A percentile compares a stretch with the other conserved stretches of the same genome.
Conservation (phyloP, 2,888 invertebrate species). For the Sthenelais limicola region DNA sequence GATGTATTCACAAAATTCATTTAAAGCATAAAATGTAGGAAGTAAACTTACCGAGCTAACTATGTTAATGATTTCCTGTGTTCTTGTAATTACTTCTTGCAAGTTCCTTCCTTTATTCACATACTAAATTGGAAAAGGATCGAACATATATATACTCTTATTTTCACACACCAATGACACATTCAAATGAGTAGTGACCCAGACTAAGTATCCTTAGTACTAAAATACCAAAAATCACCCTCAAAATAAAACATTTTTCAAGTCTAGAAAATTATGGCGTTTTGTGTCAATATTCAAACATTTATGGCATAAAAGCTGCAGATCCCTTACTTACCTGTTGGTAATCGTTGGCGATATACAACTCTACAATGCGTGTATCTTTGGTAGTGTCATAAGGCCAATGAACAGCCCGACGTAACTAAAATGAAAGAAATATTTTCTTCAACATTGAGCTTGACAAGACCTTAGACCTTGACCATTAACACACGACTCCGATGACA, state of each 20-base stretch:
- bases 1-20: background rate
- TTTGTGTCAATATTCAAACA: background rate
- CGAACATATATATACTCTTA: background rate
- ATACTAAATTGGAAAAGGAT: conserved; percentile 75
- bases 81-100: conserved; percentile 83
- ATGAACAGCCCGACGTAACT: conserved; percentile 58
- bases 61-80: conserved; percentile 95
- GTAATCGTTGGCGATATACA: conserved; percentile 69
- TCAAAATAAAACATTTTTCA: too few species aligned
- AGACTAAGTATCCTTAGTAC: too few species aligned
- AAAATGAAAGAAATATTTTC: conserved; percentile 15
- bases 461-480: background rate
- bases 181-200: too few species aligned
- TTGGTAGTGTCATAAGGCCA: conserved; percentile 65
- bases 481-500: too few species aligned
- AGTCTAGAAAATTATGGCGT: too few species aligned
- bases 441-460: background rate
- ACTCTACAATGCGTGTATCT: conserved; percentile 67
- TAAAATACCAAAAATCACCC: too few species aligned
- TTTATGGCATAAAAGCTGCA: background rate
- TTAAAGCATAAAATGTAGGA: background rate
- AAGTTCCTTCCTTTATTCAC: conserved; percentile 83
- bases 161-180: background rate
- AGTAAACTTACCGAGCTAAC: conserved; percentile 90
- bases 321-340: conserved; percentile 59